phyloP scores from a whole-genome alignment of 2,113 vertebrate genomes.

The Campylorhamphus procurvoides region DNA sequence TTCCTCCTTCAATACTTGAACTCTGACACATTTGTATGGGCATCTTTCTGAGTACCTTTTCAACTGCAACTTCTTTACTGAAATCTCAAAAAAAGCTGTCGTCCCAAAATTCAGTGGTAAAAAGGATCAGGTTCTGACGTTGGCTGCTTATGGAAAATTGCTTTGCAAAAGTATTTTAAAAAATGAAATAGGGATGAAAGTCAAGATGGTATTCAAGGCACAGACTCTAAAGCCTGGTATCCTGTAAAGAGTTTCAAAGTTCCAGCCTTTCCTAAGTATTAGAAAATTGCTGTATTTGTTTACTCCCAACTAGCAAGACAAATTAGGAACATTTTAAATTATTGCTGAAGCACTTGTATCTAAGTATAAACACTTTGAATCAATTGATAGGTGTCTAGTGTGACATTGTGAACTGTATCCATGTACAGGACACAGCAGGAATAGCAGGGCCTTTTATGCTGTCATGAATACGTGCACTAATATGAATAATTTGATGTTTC shows the following conservation, averaged over 20 bases:
- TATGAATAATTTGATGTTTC: constrained; percentile 4
- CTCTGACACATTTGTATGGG: background rate
- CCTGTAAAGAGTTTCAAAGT: background rate
- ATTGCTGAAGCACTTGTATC: background rate
- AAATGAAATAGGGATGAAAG: background rate
- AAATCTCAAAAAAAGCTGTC: background rate
- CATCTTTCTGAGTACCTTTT: background rate
- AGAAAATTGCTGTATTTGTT: background rate
- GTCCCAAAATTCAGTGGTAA: background rate
- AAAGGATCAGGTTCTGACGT: background rate
- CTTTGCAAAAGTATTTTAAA: background rate
- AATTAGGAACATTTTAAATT: background rate
- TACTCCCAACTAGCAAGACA: background rate
- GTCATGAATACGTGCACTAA: background rate
- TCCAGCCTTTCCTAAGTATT: background rate
- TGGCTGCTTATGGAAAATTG: background rate
- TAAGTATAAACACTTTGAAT: background rate
- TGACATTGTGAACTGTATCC: background rate
- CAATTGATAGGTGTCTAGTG: background rate
- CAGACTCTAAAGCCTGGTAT: background rate
- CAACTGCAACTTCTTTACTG: background rate
- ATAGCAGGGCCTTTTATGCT: background rate
- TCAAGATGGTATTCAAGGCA: background rate
- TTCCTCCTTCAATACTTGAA: background rate
- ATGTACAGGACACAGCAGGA: background rate